Evolutionary conservation across 2,888 invertebrate genomes (phyloP), one percentile per base, ranked within the genome.

Genomic region (Cyclophora albipunctata): DNA sequence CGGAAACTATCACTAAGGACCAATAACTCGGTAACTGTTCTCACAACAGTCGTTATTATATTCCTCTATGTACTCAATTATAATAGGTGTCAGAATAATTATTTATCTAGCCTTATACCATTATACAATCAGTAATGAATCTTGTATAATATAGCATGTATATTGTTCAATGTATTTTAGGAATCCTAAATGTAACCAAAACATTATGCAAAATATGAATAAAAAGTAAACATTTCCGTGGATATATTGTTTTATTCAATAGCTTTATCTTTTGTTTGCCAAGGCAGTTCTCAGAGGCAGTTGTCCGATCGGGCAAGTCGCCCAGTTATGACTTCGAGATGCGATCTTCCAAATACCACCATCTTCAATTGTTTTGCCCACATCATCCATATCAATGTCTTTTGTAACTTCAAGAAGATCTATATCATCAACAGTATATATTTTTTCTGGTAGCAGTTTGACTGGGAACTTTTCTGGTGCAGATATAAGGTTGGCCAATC

Each of bases 161-260:
- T 85, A 84, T 84, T 86, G 80, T 84, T 84, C 78, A 75, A 75
- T 66, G 78, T 84, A 84, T 81, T 81, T 81, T 84, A 85, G 83
- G 79, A 48, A 59, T 57, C 64, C 74, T 84, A 84, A 85, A 81
- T 87, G 82, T 87, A 87, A 88, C 86, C 88, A 86, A 86, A 88
- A 85, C 82, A 81, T 80, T 87, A 87, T 88, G 84, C 85, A 87
- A 84, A 83, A 76, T 81, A 82, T 77, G 74, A 80, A 79, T 73
- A 75, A 81, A 77, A 81, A 82, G 77, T 76, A 84, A 83, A 57
- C 57, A 61, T 80, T 84, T 82, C 81, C 84, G 83, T 83, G 80
- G 71, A 76, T 63, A 59, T 50, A 52, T 50, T 57, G 49, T 47
- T 53, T 60, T 48, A 54, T 56, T 62, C 60, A 51, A 5, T 37